Base-by-base conservation (phyloP, 2,113 vertebrate genomes). In the Alces alces region DNA sequence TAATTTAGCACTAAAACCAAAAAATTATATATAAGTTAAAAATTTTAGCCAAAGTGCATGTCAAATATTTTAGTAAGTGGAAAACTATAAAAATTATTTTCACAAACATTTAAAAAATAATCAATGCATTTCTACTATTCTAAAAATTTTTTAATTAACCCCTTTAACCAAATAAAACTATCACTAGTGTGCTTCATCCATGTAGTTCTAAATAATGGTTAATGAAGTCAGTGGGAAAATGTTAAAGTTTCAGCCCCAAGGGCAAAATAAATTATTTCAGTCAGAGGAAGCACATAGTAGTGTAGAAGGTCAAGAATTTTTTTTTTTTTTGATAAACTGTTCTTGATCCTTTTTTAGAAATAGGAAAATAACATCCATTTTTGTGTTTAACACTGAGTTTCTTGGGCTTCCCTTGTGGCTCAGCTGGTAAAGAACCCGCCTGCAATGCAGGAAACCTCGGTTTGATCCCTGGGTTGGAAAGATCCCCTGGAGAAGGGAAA, bases 201-300 rank as follows among this genome's bases (percentile, higher is more conserved):
- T 16, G 25, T 92, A 23, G 17, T 36, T 86, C 11, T 54, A 80
- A 96, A 88, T 36, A 94, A 57, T 15, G 10, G 14, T 57, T 87
- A 84, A 95, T 87, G n/a, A 85, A 45, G 87, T 90, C 21, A 87
- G 23, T 79, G 10, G 12, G 90, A 84, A 52, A 84, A 78, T 21
- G 2, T 47, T 61, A 58, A 91, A 82, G 33, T 85, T 61, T 87
- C 30, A 80, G 8, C 33, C 17, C 47, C 25, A 88, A 45, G 19
- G 28, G n/a, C 17, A 90, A 95, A 96, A 89, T 57, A 73, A 96
- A 93, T 61, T 36, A 97, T 58, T 76, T 96, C 47, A 36, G 52
- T 57, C 39, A 54, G 6, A 78, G 3, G 4, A 61, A 86, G 13
- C 7, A 47, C 21, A 55, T 0, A 54, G 6, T 25, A 80, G n/a